Base-by-base conservation (phyloP, 2,888 invertebrate species). In the Brenthis ino region DNA sequence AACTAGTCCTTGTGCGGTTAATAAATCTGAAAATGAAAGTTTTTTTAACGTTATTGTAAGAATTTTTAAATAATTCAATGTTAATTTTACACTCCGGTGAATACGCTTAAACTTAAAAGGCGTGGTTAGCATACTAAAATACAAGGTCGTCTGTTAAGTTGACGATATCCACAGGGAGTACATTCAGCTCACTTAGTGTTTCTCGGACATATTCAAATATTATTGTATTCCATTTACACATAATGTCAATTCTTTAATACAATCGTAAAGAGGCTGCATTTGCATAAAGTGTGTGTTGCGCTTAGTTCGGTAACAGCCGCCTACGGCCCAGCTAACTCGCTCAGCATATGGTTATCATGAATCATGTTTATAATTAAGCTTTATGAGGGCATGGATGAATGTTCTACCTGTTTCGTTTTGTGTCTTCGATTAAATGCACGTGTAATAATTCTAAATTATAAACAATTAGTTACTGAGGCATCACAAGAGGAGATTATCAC, bases 351-450 rank as follows among this genome's bases (percentile, higher is more conserved):
- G 64, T 57, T 55, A 51, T 64, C 58, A 51, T 72, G 72, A 72
- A 61, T 74, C 74, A 72, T 68, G 65, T 69, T 71, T 68, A 65
- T 68, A 73, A 74, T 69, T 66, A 56, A 57, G 67, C 60, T 67
- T 69, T 65, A 68, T 71, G 57, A 50, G 54, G 65, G 67, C 66
- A 65, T 50, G 68, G 58, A 57, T 60, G 57, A 63, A 67, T 69
- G 61, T 68, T 70, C 12, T 68, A 65, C 68, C 64, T 72, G 71
- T 71, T 68, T 16, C 16, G 67, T 63, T 54, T 55, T 48, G 57
- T 57, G 50, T 55, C 12, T 70, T 63, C 57, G 57, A 56, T 65
- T 64, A 65, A 65, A 63, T 65, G 70, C 67, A 70, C 70, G 70
- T 68, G 28, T 58, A 24, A 13, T 55, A 4, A 67, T 67, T 56